Base-by-base conservation (phyloP, 2,113 vertebrate genomes). In the Alectura lathami region DNA sequence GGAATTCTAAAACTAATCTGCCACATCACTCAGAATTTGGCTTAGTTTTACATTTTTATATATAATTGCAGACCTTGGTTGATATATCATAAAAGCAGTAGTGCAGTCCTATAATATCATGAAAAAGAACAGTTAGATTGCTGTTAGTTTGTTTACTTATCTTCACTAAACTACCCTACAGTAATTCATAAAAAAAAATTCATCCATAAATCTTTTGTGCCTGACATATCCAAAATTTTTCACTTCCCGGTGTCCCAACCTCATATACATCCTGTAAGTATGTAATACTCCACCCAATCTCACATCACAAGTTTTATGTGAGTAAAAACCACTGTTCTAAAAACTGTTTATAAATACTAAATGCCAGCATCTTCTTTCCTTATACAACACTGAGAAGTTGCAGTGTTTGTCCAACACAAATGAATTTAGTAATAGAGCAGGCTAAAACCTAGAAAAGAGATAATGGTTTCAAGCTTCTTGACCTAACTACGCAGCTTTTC, bases 271-370 rank as follows among this genome's bases (percentile, higher is more conserved):
- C 34, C n/a, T 78, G 7, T 56, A 38, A 8, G 4, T 42, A 18
- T 7, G 0, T 17, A 87, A 75, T 30, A 69, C 17, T 9, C 27
- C 43, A 63, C 9, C 23, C 51, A 63, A 21, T 30, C 42, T 87
- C 51, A 32, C 30, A 40, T 40, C 5, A 63, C 0, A 0, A 45
- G 85, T 57, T 50, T 56, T 13, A 45, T 1, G 0, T 27, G n/a
- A 77, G 27, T 24, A 80, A 11, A 34, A 60, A 64, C 30, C 14
- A 48, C 24, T 30, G 57, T 48, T 50, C 75, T 77, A 29, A 63
- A 20, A 77, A 38, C 17, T 38, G 8, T 38, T 83, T 38, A 80
- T 4, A 74, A 86, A 67, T 21, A 59, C 9, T 54, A 51, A 54
- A 54, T 22, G 4, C 29, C 27, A 29, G 29, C 47, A 62, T 42